Evolutionary conservation across 2,797 vertebrate species (phyloP).

Genomic region (Typhlichthys eigenmanni): DNA sequence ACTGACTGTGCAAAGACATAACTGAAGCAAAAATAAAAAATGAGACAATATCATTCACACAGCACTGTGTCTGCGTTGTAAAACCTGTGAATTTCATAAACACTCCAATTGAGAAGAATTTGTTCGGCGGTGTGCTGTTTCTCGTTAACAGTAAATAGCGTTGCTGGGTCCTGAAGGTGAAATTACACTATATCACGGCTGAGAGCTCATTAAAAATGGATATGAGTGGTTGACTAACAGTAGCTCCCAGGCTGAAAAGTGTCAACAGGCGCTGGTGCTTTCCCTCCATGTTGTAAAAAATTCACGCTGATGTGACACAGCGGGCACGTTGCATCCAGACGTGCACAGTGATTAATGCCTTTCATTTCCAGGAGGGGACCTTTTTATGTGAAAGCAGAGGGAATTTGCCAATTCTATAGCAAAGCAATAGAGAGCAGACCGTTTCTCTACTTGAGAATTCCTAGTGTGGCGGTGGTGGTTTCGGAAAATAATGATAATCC

Average conservation of each 20-base stretch:
- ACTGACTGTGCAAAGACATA: not conserved
- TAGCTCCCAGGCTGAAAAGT: conserved; percentile 65
- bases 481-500: conserved; percentile 11
- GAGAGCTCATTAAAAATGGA: conserved; percentile 77
- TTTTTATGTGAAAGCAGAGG: conserved; percentile 62
- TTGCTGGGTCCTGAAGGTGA: conserved; percentile 73
- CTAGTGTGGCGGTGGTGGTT: conserved; percentile 17
- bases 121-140: conserved; percentile 58
- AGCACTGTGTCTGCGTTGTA: conserved; percentile 43
- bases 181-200: conserved; percentile 82
- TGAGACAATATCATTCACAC: conserved; percentile 8
- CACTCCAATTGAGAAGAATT: conserved; percentile 60
- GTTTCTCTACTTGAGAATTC: conserved; percentile 35
- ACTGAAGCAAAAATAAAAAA: conserved; percentile 19
- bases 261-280: conserved; percentile 55
- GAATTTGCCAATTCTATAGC: conserved; percentile 59
- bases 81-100: conserved; percentile 65
- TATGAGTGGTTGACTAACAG: conserved; percentile 72
- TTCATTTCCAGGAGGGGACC: conserved; percentile 69
- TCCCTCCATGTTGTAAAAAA: conserved; percentile 71
- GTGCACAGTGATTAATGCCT: conserved; percentile 61
- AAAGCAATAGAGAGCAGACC: conserved; percentile 25
- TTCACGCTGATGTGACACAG: conserved; percentile 72
- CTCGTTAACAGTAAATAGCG: conserved; percentile 82
- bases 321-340: conserved; percentile 63